A percentile compares a stretch with the other conserved stretches of the same genome.
phyloP scores from a whole-genome alignment of 2,888 invertebrate species.

The Clivina fossor region DNA sequence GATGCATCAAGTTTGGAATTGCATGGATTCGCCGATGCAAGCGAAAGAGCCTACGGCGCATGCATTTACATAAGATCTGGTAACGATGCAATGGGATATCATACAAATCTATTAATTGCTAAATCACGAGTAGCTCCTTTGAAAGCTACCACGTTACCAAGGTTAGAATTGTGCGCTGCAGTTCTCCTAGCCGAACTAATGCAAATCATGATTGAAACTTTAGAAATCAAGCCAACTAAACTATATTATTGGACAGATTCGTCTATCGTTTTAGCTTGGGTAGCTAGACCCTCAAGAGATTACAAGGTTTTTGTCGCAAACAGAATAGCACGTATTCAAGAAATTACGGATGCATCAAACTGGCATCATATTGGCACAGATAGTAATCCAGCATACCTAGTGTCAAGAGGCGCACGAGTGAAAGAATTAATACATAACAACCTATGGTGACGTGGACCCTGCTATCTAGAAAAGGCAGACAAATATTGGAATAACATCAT shows the following conservation, averaged over 20 bases:
- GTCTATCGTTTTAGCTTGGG: neutral
- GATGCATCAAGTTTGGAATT: slow-evolving; percentile 19
- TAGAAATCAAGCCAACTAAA: neutral
- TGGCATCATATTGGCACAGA: slow-evolving; percentile 6
- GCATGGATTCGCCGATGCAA: slow-evolving; percentile 38
- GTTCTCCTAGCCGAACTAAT: slow-evolving; percentile 3
- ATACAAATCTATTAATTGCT: slow-evolving; percentile 20
- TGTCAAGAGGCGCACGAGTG: neutral
- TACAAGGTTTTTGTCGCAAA: slow-evolving; percentile 7
- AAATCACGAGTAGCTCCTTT: slow-evolving; percentile 19
- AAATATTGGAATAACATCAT: too few species aligned
- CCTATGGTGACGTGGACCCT: too few species aligned
- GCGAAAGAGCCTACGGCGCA: slow-evolving; percentile 31
- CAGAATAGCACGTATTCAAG: neutral
- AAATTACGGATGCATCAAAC: neutral
- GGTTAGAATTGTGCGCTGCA: slow-evolving; percentile 5
- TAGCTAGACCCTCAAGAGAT: neutral
- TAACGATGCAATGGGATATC: slow-evolving; percentile 9
- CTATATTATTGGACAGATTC: neutral
- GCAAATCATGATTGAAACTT: neutral
- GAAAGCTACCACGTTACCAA: slow-evolving; percentile 4
- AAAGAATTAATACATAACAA: neutral
- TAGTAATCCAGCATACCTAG: neutral
- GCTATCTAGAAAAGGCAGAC: too few species aligned
- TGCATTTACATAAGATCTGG: slow-evolving; percentile 32